Conservation (phyloP, 2,888 invertebrate species). For the Apodemia mormo region DNA sequence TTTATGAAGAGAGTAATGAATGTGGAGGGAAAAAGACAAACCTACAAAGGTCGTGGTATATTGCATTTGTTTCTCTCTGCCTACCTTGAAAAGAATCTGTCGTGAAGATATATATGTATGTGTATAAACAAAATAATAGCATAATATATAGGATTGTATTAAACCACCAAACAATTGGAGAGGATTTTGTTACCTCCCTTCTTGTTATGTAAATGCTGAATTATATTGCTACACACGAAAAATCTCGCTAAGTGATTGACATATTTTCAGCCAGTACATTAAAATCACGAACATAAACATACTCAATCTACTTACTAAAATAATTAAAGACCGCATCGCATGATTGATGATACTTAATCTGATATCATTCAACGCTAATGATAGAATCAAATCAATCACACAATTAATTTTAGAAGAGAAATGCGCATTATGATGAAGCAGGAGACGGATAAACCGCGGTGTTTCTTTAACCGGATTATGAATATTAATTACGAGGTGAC, state of each 20-base stretch:
- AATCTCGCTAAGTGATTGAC: no score
- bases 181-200: no score
- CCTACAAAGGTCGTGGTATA: no score
- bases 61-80: no score
- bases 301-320: not conserved
- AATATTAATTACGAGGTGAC: conserved; percentile 51
- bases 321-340: not conserved
- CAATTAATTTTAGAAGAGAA: conserved; percentile 32
- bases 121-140: no score
- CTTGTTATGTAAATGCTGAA: not conserved
- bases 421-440: conserved; percentile 35
- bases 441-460: conserved; percentile 26
- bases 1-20: no score
- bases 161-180: no score
- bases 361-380: conserved; percentile 7
- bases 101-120: no score
- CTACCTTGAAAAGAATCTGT: no score
- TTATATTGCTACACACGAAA: not conserved
- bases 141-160: no score
- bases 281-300: not conserved
- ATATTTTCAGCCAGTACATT: not conserved
- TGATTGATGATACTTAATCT: conserved; percentile 9
- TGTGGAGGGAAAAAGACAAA: no score
- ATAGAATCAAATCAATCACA: conserved; percentile 24
- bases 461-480: conserved; percentile 58